Evolutionary conservation across 2,888 invertebrate species (phyloP).

Genomic region (Chaetogeoica ovagalla): DNA sequence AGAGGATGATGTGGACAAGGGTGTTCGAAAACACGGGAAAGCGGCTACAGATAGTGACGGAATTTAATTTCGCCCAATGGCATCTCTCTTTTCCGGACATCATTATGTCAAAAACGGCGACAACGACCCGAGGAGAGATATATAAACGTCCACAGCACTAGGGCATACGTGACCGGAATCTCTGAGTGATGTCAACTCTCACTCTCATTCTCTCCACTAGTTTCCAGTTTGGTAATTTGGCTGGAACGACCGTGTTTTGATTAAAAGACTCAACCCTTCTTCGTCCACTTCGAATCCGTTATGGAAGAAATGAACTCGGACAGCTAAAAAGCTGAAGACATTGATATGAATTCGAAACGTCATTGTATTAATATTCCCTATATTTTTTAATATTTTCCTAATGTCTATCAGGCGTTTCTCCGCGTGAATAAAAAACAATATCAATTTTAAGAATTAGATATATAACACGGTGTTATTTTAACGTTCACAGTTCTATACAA

Average conservation of each 20-base stretch:
- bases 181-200: slow-evolving; percentile 20
- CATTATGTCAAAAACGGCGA: slow-evolving; percentile 48
- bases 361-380: too few species aligned
- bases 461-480: too few species aligned
- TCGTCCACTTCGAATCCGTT: neutral
- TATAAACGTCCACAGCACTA: slow-evolving; percentile 28
- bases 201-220: neutral
- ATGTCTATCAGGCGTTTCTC: too few species aligned
- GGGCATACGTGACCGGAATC: slow-evolving; percentile 42
- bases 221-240: slow-evolving; percentile 5
- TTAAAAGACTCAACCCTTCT: slow-evolving; percentile 6
- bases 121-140: slow-evolving; percentile 42
- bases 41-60: slow-evolving; percentile 24
- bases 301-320: neutral
- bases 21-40: neutral
- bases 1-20: neutral
- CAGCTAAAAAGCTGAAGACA: too few species aligned
- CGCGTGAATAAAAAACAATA: too few species aligned
- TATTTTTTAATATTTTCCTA: too few species aligned
- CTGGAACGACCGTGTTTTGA: slow-evolving; percentile 23
- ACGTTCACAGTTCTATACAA: too few species aligned
- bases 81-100: slow-evolving; percentile 49
- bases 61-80: slow-evolving; percentile 49
- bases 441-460: too few species aligned
- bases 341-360: too few species aligned